Evolutionary conservation across 2,797 vertebrate genomes (phyloP).

Genomic region (Staurois parvus): DNA sequence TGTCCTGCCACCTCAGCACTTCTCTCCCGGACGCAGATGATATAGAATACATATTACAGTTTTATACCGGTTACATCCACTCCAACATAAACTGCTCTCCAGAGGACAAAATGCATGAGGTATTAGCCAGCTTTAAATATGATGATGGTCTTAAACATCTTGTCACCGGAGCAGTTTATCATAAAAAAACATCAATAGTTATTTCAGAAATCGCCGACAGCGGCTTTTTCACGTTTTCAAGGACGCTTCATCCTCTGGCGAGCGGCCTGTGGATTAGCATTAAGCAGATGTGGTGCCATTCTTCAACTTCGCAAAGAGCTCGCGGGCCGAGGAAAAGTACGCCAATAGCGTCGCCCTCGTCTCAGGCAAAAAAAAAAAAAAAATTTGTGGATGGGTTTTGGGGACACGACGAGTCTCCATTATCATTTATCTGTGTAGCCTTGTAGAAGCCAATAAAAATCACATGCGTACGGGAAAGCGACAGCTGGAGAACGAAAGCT

Average conservation of each 20-base stretch:
- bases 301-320: conserved; percentile 30
- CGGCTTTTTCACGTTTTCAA: conserved; percentile 40
- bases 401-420: no score
- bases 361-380: background rate
- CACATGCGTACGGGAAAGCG: no score
- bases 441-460: no score
- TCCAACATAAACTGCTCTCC: conserved; percentile 70
- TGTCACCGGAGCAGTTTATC: conserved; percentile 40
- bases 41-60: conserved; percentile 17
- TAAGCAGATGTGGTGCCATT: conserved; percentile 44
- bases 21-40: conserved; percentile 3
- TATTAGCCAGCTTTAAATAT: conserved; percentile 67
- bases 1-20: conserved; percentile 28
- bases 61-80: conserved; percentile 70
- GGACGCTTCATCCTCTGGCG: conserved; percentile 43
- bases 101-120: conserved; percentile 71
- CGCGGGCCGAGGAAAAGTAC: background rate
- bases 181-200: conserved; percentile 52
- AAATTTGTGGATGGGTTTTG: no score
- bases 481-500: no score
- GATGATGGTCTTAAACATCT: conserved; percentile 42
- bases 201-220: conserved; percentile 41
- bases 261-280: conserved; percentile 30
- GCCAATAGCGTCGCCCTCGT: background rate
- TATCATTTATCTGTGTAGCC: no score